Percentiles rank a stretch among this genome's conserved stretches.
phyloP scores from a whole-genome alignment of 1,140 invertebrate species.

The Papilio polytes region DNA sequence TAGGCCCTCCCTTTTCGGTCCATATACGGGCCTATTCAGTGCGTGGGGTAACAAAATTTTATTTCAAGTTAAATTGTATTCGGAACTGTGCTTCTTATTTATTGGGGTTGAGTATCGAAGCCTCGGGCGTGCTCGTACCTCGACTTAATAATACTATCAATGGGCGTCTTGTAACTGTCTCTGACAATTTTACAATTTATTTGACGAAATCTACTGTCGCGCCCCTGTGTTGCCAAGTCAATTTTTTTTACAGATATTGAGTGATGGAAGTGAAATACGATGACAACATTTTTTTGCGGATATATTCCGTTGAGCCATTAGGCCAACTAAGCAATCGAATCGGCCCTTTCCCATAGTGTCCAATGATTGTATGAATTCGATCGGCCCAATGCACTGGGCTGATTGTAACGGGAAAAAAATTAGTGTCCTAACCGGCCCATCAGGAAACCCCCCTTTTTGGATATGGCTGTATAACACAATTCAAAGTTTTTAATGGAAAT shows the following conservation, averaged over 20 bases:
- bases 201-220: slow-evolving; percentile 24
- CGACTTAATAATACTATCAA: slow-evolving; percentile 63
- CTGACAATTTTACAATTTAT: slow-evolving; percentile 58
- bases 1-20: slow-evolving; percentile 65
- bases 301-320: too few species aligned
- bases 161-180: slow-evolving; percentile 48
- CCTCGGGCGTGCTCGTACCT: slow-evolving; percentile 39
- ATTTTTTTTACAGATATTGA: slow-evolving; percentile 16
- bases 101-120: slow-evolving; percentile 61
- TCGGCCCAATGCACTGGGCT: too few species aligned
- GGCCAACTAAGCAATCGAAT: too few species aligned
- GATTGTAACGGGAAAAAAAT: too few species aligned
- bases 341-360: too few species aligned
- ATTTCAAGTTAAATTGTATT: slow-evolving; percentile 81
- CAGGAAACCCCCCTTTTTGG: too few species aligned
- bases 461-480: too few species aligned
- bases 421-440: too few species aligned
- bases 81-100: slow-evolving; percentile 74
- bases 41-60: slow-evolving; percentile 76
- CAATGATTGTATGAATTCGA: too few species aligned
- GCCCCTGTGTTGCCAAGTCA: not conserved
- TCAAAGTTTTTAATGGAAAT: too few species aligned
- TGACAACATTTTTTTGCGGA: not conserved
- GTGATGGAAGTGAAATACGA: not conserved
- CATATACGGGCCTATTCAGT: slow-evolving; percentile 75